A percentile compares a stretch with the other conserved stretches of the same genome.
Evolutionary conservation across 2,113 vertebrate genomes (phyloP).

Genomic region (Hassar affinis): DNA sequence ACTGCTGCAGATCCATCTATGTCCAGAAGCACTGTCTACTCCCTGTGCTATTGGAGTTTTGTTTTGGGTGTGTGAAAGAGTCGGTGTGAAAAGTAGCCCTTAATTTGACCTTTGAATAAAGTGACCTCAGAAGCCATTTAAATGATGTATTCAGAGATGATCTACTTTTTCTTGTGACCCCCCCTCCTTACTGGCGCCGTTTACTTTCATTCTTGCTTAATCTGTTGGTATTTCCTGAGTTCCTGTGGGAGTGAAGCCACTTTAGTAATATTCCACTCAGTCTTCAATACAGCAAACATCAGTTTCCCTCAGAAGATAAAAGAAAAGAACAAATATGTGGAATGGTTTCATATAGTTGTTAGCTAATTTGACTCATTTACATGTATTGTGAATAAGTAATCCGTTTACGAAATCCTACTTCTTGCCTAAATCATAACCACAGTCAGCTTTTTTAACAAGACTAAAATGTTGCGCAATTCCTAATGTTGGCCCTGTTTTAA

Average conservation of each 20-base stretch:
- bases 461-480: conserved; percentile 11
- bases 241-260: conserved; percentile 41
- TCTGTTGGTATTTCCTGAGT: conserved; percentile 57
- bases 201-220: conserved; percentile 44
- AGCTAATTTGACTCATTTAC: not conserved
- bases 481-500: conserved; percentile 15
- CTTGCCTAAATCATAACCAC: not conserved
- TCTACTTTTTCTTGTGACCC: conserved; percentile 15
- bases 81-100: conserved; percentile 38
- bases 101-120: conserved; percentile 4
- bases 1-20: not conserved
- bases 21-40: not conserved
- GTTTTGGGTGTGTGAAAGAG: conserved; percentile 59
- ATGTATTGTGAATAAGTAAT: not conserved
- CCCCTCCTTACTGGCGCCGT: not conserved
- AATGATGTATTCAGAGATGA: conserved; percentile 14
- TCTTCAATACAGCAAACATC: conserved; percentile 8
- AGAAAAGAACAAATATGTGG: not conserved
- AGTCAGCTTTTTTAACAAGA: not conserved
- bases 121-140: not conserved
- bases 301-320: not conserved
- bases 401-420: not conserved
- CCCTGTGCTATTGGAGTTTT: conserved; percentile 43
- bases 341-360: not conserved
- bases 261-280: conserved; percentile 38